phyloP scores from a whole-genome alignment of 2,888 invertebrate species.

The Brassicogethes aeneus region DNA sequence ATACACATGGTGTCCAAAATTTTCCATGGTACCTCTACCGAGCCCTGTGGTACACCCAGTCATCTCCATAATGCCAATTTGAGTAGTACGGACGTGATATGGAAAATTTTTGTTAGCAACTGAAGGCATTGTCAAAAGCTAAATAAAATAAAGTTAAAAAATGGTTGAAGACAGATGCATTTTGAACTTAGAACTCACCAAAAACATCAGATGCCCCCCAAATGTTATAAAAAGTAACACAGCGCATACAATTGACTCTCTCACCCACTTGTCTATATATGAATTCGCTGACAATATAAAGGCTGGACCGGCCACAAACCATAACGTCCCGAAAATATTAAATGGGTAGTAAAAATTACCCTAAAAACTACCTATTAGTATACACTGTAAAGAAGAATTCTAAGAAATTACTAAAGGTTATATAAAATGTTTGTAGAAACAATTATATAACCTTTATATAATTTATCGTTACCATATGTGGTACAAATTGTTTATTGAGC shows the following conservation, averaged over 20 bases:
- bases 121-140: slow-evolving; percentile 76
- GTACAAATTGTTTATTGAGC: no score
- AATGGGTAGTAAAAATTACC: slow-evolving; percentile 74
- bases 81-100: slow-evolving; percentile 80
- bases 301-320: slow-evolving; percentile 79
- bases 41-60: slow-evolving; percentile 37
- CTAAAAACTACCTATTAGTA: slow-evolving; percentile 38
- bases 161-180: background rate
- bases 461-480: no score
- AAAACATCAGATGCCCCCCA: slow-evolving; percentile 55
- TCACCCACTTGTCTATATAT: slow-evolving; percentile 71
- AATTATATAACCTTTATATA: no score
- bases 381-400: background rate
- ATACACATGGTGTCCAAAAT: slow-evolving; percentile 56
- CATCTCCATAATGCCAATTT: slow-evolving; percentile 63
- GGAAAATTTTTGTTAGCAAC: slow-evolving; percentile 85
- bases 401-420: no score
- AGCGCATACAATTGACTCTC: slow-evolving; percentile 64
- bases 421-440: no score
- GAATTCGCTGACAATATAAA: slow-evolving; percentile 70
- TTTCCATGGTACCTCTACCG: slow-evolving; percentile 46
- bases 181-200: slow-evolving; percentile 42
- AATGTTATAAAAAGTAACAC: slow-evolving; percentile 54
- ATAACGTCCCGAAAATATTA: slow-evolving; percentile 71
- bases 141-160: slow-evolving; percentile 34